Evolutionary conservation across 2,888 invertebrate genomes (phyloP), one percentile per base, ranked within the genome.

Genomic region (Halictus ligatus): DNA sequence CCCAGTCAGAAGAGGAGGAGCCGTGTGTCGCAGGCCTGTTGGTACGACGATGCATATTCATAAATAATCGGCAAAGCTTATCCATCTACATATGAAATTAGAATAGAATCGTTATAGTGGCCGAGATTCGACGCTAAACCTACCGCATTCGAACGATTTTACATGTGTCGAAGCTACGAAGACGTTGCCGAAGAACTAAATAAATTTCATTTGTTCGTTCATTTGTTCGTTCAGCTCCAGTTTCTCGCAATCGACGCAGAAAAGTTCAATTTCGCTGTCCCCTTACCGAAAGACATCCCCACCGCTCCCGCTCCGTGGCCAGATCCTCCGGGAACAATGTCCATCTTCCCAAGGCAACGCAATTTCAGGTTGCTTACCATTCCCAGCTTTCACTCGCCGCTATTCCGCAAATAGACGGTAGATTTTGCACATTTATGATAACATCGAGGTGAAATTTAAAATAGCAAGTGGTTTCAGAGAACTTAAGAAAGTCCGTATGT

Each of bases 21-120:
- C 18, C 35, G 43, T 60, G 29, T 25, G 21, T 75, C 46, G 21
- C 69, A 67, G 60, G 64, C 79, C 81, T 78, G 75, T 67, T 64
- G 50, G 82, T 72, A 67, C 54, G 64, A 64, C 13, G 7, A 8
- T 35, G 1, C 5, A 4, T 35, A 35, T 35, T 35, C 21, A 54
- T 10, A 54, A 10, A 54, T 54, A 54, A n/a, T n/a, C 21, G 8
- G 10, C 10, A 2, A 54, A 54, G 21, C 21, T 7, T 54, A 21
- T 21, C 8, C 8, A 2, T 54, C 21, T 21, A 54, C 5, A 8
- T 21, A 54, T 54, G 21, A 21, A 54, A 54, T 54, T 54, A 21
- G 1, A 50, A 50, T 50, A 18, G 6, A 50, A 50, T 18, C 48
- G 18, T 50, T 50, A 6, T 8, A 54, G 21, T 21, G 2, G 0